Evolutionary conservation across 2,797 vertebrate genomes (phyloP).

Genomic region (Premnoplex brunnescens): DNA sequence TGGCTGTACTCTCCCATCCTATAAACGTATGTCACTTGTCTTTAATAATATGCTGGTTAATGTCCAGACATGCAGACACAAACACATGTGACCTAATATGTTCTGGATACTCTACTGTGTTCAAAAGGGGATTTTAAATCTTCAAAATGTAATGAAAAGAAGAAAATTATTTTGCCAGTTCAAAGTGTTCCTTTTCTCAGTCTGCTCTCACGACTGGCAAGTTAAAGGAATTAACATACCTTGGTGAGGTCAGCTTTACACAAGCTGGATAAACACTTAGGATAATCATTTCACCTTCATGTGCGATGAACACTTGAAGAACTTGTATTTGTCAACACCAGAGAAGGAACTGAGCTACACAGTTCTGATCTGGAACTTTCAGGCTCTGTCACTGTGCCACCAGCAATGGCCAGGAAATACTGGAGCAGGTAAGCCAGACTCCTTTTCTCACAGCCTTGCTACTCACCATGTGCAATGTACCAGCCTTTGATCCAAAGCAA

Average conservation of each 20-base stretch:
- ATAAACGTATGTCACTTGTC: fast-evolving
- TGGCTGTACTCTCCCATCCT: background rate
- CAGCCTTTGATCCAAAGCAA: background rate
- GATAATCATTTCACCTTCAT: background rate
- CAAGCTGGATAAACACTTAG: background rate
- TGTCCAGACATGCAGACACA: background rate
- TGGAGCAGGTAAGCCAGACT: background rate
- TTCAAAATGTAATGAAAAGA: background rate
- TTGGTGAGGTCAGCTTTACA: background rate
- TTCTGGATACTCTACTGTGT: background rate
- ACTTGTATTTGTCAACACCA: background rate
- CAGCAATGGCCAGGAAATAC: background rate
- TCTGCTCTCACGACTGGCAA: background rate
- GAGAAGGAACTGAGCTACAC: background rate
- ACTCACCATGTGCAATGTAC: background rate
- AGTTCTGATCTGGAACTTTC: background rate
- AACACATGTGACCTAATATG: background rate
- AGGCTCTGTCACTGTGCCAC: background rate
- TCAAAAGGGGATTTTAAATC: background rate
- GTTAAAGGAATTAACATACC: background rate
- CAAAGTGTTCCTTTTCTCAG: background rate
- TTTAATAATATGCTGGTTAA: background rate
- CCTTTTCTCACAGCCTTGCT: background rate
- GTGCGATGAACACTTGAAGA: background rate
- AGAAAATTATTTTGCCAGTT: background rate